Evolutionary conservation across 1,140 invertebrate genomes (phyloP), one percentile per base, ranked within the genome.

Genomic region (Drosophila quadrilineata): DNA sequence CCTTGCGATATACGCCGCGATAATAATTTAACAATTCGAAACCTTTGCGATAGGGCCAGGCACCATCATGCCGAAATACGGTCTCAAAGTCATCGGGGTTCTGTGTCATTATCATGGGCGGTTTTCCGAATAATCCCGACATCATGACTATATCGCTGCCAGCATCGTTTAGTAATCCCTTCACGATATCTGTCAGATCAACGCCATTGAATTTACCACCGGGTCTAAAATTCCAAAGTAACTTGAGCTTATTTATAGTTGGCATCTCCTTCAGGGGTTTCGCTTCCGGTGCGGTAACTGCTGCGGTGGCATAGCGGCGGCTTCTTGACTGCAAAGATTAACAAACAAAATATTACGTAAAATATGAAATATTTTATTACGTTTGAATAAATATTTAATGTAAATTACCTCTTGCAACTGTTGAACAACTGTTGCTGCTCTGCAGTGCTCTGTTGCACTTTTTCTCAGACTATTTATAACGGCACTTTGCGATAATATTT

Each of bases 51-150:
- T 49, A 43, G 0, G 87, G 87, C 73, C 76, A 87, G 5, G 16
- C 2, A 3, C 79, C 82, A 17, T 79, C 75, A 16, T 56, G 50
- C 0, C 75, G 64, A 46, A 60, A 79, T 1, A 72, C 46, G 2
- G 36, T 64, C 38, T 77, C 67, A 36, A 74, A 76, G 50, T 76
- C 71, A 43, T 70, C 36, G 8, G 71, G 63, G 53, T 82, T 71
- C 14, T 67, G 69, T 17, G 67, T 67, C 3, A 69, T 12, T 0
- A 71, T 8, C 6, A 68, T 9, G 2, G 56, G 33, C 0, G 41
- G 43, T 19, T 59, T 56, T 4, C 73, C 73, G 14, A 80, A 56
- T 0, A 68, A n/a, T 3, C 65, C 50, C 0, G 60, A 31, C 6
- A 73, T 0, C 50, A 57, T 26, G 10, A 53, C 46, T 5, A 71